A percentile compares a stretch with the other conserved stretches of the same genome.
Conservation (phyloP, 2,888 invertebrate genomes). For the Drosophila sordidula region DNA sequence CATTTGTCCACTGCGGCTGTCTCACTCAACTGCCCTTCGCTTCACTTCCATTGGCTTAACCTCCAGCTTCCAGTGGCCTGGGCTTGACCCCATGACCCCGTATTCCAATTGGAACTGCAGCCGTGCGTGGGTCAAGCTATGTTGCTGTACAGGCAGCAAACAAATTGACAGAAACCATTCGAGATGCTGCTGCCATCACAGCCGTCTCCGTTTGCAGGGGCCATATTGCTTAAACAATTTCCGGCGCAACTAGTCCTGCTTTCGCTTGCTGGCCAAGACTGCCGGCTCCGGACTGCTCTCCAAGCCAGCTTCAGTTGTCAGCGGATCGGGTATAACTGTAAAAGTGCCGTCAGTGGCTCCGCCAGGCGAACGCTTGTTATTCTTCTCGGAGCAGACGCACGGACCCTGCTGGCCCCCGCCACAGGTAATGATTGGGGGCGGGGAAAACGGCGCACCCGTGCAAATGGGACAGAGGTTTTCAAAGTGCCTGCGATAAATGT, state of each 20-base stretch:
- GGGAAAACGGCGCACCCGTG: constrained; percentile 16
- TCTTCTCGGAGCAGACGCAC: constrained; percentile 4
- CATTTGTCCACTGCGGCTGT: background rate
- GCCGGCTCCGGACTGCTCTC: too few species aligned
- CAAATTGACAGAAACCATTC: too few species aligned
- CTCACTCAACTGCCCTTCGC: background rate
- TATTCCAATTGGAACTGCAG: constrained; percentile 47
- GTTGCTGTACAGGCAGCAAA: background rate
- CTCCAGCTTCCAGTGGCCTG: constrained; percentile 58
- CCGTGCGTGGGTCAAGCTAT: constrained; percentile 50
- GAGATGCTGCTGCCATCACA: background rate
- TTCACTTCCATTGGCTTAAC: constrained; percentile 48
- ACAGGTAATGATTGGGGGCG: constrained; percentile 11
- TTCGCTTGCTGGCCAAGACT: background rate
- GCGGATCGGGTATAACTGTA: background rate
- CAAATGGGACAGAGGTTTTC: constrained; percentile 29
- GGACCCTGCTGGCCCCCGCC: constrained; percentile 10
- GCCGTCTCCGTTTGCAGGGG: too few species aligned
- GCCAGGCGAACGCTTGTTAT: background rate
- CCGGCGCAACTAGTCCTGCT: background rate
- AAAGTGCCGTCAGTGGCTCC: background rate
- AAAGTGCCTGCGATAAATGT: background rate
- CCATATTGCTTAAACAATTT: too few species aligned
- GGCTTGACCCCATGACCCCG: constrained; percentile 19
- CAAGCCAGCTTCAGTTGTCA: background rate